Evolutionary conservation across 2,113 vertebrate species (phyloP), one percentile per base, ranked within the genome.

Genomic region (Setophaga petechia): DNA sequence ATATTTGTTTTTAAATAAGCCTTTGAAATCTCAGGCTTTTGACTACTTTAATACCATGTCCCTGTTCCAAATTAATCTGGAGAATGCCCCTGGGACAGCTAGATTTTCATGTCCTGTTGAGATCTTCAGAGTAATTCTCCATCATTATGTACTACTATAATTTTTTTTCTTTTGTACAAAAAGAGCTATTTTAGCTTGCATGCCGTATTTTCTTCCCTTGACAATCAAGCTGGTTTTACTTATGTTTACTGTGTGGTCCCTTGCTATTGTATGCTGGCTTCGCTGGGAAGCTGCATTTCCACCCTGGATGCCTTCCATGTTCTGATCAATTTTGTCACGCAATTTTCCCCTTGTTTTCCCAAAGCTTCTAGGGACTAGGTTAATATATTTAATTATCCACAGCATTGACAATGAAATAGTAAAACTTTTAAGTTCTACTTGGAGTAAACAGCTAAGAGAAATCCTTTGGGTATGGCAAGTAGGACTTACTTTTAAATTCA

Each of bases 151-250:
- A 83, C 37, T 47, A 87, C 84, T 80, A 39, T 54, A 90, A 83
- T 75, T 62, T 37, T 63, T 63, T 80, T 94, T 87, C 87, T 78
- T 87, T 81, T 78, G 62, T 94, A 86, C 47, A 74, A 81, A 93
- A 82, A 74, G 75, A 84, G 79, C 74, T 93, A 65, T 95, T 96
- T 84, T 87, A 90, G 77, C 68, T 63, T 51, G 74, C 84, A 87
- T 71, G 91, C 39, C 5, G 10, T 39, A 69, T 75, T 76, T 61
- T 78, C 77, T 89, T 90, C 73, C 92, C 86, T 73, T 91, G 91
- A 94, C 67, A 82, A 95, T 75, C 93, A 96, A 97, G 97, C 79
- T 97, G 94, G 91, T 97, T 97, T 96, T 92, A 97, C 94, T 97
- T 96, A 97, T 81, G 84, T 91, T 93, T 73, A 79, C 96, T 96